These are phyloP conservation scores for Caenorhabditis auriculariae DNA, from an alignment of 2,888 invertebrate species.

Conservation along the genomic window DNA sequence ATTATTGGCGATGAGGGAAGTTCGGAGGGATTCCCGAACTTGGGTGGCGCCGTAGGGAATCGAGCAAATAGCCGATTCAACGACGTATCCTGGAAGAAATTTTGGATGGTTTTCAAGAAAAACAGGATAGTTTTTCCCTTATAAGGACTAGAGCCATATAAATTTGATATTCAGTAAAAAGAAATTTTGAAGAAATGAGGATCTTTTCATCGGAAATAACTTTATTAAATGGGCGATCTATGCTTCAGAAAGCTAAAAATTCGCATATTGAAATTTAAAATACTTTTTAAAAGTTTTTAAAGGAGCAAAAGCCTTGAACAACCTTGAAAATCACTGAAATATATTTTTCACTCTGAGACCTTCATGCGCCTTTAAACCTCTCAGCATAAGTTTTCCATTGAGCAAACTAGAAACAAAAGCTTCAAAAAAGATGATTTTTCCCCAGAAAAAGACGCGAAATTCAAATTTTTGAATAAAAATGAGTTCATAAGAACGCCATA, in stretches of 20 bases:
- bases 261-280: neutral
- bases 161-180: no score
- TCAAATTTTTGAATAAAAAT: neutral
- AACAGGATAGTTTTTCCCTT: neutral
- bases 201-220: neutral
- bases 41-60: constrained; percentile 69
- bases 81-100: constrained; percentile 63
- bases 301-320: no score
- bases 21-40: constrained; percentile 61
- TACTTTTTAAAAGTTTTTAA: no score
- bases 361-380: no score
- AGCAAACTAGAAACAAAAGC: no score
- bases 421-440: no score
- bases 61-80: constrained; percentile 68
- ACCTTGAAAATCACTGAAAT: no score
- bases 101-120: neutral
- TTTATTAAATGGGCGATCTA: neutral
- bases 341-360: no score
- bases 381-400: no score
- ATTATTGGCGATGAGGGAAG: constrained; percentile 50
- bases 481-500: neutral
- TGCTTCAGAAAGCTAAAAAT: no score
- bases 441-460: no score
- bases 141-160: neutral
- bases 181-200: no score